Evolutionary conservation across 2,888 invertebrate genomes (phyloP).

Genomic region (Adelognathus sp.): DNA sequence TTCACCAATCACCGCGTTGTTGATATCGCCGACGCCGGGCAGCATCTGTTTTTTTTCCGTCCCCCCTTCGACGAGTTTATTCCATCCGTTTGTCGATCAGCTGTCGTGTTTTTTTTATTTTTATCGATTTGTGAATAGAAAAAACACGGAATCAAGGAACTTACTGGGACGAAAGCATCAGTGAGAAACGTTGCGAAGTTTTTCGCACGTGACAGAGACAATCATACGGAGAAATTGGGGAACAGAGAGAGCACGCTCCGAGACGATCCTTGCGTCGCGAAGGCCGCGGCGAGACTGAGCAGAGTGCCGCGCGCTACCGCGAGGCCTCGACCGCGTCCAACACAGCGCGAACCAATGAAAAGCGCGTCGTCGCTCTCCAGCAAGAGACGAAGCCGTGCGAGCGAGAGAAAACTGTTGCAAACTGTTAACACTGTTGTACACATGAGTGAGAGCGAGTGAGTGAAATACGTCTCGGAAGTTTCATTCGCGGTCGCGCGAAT

Average conservation of each 20-base stretch:
- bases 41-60: not conserved
- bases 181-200: not conserved
- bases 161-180: not conserved
- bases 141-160: not conserved
- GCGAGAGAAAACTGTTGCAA: slow-evolving; percentile 24
- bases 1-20: slow-evolving; percentile 13
- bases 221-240: not conserved
- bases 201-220: slow-evolving; percentile 41
- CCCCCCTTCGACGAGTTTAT: not conserved
- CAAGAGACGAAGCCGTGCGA: slow-evolving; percentile 33
- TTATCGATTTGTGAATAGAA: not conserved
- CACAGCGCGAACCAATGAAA: slow-evolving; percentile 28
- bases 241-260: not conserved
- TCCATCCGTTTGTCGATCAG: not conserved
- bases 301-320: slow-evolving; percentile 25
- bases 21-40: not conserved
- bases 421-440: too few relatives aligned
- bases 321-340: slow-evolving; percentile 12
- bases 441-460: not conserved
- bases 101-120: not conserved
- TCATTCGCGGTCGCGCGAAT: not conserved
- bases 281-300: slow-evolving; percentile 61
- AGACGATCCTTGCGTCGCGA: slow-evolving; percentile 36
- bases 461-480: not conserved
- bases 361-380: not conserved